Conservation (phyloP, 64 coral and sea anemone species). For the Acropora yongei region DNA sequence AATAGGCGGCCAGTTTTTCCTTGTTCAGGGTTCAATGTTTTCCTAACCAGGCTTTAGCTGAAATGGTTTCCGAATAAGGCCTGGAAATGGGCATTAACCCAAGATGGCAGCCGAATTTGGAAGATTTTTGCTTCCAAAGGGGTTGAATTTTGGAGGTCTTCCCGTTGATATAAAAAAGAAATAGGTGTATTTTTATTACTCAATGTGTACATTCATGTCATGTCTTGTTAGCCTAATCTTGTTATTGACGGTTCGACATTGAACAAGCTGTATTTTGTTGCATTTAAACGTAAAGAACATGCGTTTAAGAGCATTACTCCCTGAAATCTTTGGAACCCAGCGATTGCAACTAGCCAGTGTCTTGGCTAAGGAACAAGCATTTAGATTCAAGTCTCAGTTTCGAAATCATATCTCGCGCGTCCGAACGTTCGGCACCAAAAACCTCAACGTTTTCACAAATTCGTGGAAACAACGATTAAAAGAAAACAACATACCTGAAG, state of each 20-base stretch:
- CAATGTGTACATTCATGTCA: not conserved
- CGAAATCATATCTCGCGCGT: not conserved
- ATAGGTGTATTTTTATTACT: not conserved
- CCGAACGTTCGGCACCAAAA: not conserved
- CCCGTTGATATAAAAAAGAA: not conserved
- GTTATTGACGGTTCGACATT: not conserved
- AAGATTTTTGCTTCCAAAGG: not conserved
- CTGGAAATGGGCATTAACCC: conserved; percentile 4
- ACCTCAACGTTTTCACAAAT: conserved; percentile 3
- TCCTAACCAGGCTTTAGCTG: too few relatives aligned
- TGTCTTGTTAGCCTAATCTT: not conserved
- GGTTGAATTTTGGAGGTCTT: too few relatives aligned
- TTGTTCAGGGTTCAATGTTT: too few relatives aligned
- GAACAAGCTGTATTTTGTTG: not conserved
- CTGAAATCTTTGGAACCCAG: not conserved
- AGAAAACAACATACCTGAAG: conserved; percentile 57
- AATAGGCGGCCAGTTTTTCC: too few relatives aligned
- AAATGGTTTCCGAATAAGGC: not conserved
- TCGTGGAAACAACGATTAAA: conserved; percentile 50
- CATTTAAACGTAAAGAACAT: not conserved
- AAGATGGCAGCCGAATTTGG: not conserved
- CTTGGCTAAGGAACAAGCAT: not conserved
- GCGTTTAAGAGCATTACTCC: not conserved
- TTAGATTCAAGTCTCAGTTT: not conserved
- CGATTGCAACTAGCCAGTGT: not conserved